Evolutionary conservation across 2,797 vertebrate genomes (phyloP), one percentile per base, ranked within the genome.

Genomic region (Hylomyscus alleni): DNA sequence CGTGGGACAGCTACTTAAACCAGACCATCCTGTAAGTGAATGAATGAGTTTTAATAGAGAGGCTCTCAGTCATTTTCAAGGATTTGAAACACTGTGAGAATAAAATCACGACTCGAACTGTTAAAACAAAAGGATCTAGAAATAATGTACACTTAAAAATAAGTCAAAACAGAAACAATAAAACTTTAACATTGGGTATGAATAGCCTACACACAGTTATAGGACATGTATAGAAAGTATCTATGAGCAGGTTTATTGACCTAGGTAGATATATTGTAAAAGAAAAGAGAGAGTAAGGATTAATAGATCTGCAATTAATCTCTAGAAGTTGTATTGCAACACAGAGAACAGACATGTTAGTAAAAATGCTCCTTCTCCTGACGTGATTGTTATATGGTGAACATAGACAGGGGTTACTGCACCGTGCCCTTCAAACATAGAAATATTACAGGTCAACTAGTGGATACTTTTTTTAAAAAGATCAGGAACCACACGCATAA

Each of bases 171-270:
- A 82, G n/a, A 19, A 90, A 77, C 83, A 75, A 52, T 47, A 73
- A 88, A 93, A 76, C 73, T 85, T 91, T 94, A 88, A 72, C 15
- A 50, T 29, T 52, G 62, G 88, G 29, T 89, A 67, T 78, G 22
- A 89, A 52, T 19, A 80, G 65, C 17, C 34, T 88, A n/a, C 15
- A 17, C 22, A 40, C 20, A 72, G 34, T 80, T 92, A 11, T 90
- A 93, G 6, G 60, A 31, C 81, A 12, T 22, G 26, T 89, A 0
- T 26, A n/a, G 29, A 34, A 89, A 89, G 9, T 40, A 80, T 67
- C 80, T 52, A 40, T 72, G 84, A 31, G 62, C 29, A 84, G 34
- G 56, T 65, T 92, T 90, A 56, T 22, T 87, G 82, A 47, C n/a
- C 77, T 90, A 77, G 92, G 58, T 60, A 65, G 93, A 60, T 69